These are phyloP conservation scores for Protophormia terraenovae DNA, from an alignment of 2,888 invertebrate species.

Conservation along the genomic window DNA sequence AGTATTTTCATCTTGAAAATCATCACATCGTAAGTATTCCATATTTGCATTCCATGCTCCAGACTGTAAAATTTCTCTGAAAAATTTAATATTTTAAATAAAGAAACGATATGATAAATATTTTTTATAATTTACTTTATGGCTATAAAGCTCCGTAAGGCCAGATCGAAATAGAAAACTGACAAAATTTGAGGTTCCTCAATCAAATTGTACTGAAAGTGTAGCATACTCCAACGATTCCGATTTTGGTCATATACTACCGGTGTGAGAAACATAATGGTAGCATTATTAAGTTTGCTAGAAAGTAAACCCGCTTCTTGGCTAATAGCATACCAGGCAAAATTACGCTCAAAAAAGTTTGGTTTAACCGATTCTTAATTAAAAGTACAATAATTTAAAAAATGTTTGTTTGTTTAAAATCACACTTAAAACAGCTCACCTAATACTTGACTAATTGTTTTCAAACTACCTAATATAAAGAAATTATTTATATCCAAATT, in stretches of 20 bases:
- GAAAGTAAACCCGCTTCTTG: conserved; percentile 88
- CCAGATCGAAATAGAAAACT: conserved; percentile 94
- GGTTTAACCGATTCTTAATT: conserved; percentile 87
- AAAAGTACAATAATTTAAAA: no score
- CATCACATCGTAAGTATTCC: conserved; percentile 89
- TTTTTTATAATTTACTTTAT: no score
- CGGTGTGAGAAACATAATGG: conserved; percentile 89
- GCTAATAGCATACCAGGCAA: conserved; percentile 93
- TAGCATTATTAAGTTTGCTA: conserved; percentile 89
- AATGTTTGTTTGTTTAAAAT: no score
- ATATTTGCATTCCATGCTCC: conserved; percentile 89
- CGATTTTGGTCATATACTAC: conserved; percentile 86
- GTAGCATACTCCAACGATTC: conserved; percentile 87
- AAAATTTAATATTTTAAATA: not conserved
- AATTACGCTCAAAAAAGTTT: conserved; percentile 91
- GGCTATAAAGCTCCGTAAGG: conserved; percentile 87
- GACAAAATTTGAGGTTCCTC: conserved; percentile 88
- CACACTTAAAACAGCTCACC: no score
- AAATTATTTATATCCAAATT: conserved; percentile 94
- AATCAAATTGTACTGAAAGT: conserved; percentile 87
- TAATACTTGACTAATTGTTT: conserved; percentile 87
- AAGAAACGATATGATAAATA: no score
- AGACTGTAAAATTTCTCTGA: conserved; percentile 87
- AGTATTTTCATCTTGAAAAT: conserved; percentile 89
- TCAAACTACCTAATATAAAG: conserved; percentile 90